A percentile compares a stretch with the other conserved stretches of the same genome.
Evolutionary conservation across 1,140 invertebrate genomes (phyloP).

Genomic region (Diploscapter pachys): DNA sequence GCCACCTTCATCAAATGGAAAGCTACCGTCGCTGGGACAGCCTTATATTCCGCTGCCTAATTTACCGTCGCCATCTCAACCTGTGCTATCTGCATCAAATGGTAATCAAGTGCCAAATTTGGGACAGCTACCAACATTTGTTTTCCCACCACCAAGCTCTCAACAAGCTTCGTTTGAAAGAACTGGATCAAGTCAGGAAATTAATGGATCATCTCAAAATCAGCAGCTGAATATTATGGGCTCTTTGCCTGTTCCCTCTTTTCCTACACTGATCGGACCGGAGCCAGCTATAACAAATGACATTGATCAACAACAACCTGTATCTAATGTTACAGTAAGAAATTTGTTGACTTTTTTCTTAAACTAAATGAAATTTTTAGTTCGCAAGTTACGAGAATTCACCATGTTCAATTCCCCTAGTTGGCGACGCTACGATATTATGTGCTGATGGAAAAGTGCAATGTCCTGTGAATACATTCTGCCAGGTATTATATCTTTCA

Average conservation of each 20-base stretch:
- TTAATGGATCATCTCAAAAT: neutral
- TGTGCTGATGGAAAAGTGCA: constrained; percentile 22
- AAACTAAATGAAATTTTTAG: constrained; percentile 2
- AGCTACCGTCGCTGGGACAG: too few relatives aligned
- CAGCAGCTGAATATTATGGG: constrained; percentile 16
- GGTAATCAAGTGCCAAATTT: too few relatives aligned
- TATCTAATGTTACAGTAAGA: neutral
- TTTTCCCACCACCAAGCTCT: too few relatives aligned
- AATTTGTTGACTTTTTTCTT: neutral
- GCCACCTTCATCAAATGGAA: too few relatives aligned
- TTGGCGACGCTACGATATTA: constrained; percentile 23
- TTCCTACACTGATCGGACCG: constrained; percentile 18
- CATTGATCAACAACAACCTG: too few relatives aligned
- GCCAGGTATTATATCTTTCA: too few relatives aligned
- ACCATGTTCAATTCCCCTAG: constrained; percentile 9
- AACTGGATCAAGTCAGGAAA: too few relatives aligned
- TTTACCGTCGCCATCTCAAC: too few relatives aligned
- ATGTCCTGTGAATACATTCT: constrained; percentile 34
- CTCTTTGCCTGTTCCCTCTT: constrained; percentile 1
- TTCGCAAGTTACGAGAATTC: constrained; percentile 8
- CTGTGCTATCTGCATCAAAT: too few relatives aligned
- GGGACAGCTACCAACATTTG: too few relatives aligned
- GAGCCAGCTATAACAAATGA: neutral
- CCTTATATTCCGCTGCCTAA: too few relatives aligned
- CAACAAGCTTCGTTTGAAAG: too few relatives aligned